Evolutionary conservation across 2,888 invertebrate genomes (phyloP), one percentile per base, ranked within the genome.

Genomic region (Scelioninae gen. 1): DNA sequence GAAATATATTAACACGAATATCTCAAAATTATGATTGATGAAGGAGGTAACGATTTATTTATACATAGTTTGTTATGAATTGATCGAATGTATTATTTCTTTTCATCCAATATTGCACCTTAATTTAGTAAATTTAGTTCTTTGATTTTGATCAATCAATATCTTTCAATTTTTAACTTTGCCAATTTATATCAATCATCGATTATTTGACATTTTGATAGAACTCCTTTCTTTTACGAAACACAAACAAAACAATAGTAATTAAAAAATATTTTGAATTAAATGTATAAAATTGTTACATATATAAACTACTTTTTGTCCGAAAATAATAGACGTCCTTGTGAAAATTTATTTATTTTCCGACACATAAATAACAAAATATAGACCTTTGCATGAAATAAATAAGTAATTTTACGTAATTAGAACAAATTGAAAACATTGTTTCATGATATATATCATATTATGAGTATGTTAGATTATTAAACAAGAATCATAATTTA

Each of bases 81-180:
- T 40, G 32, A 11, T 6, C 10, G 29, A 23, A 11, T 31, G 16
- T 60, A n/a, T 43, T 60, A 60, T 60, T 62, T 47, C 4, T 43
- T 23, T 45, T n/a, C 29, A 62, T 47, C 45, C 31, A 47, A 45
- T 32, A 47, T 47, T 29, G 13, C 23, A 29, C 13, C 10, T 47
- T 62, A 45, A 62, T 31, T 47, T 29, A 31, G 13, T 13, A n/a
- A 31, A 62, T 47, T 13, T 34, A 7, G 11, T 23, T 63, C 5
- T 23, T 6, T 34, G 38, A 32, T 15, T 63, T 15, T 47, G 0
- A n/a, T 15, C 31, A 45, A 62, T 62, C 29, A 63, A 63, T 63
- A 63, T 49, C 47, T 49, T 63, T 34, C 63, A 63, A 63, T 63
- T 63, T 63, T 49, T 16, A 10, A 47, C 49, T 63, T 34, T 8